Percentiles rank a stretch among this genome's conserved stretches.
Evolutionary conservation across 2,113 vertebrate species (phyloP).

Genomic region (Burhinus bistriatus): DNA sequence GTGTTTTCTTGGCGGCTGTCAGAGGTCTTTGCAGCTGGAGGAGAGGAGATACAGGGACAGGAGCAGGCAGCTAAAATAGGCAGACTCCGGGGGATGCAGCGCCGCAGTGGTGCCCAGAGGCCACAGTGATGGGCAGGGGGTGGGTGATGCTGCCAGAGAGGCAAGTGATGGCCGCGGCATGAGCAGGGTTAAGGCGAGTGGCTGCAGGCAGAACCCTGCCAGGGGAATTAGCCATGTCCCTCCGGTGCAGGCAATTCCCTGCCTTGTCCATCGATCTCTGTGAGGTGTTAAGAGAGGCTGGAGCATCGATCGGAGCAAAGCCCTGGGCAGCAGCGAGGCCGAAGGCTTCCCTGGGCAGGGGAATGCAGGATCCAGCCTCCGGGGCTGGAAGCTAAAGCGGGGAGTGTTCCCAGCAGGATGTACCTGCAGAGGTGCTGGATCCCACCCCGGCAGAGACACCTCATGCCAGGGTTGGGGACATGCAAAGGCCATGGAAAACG

Average conservation of each 20-base stretch:
- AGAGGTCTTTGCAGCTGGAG: not conserved
- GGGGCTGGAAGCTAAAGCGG: rapidly evolving
- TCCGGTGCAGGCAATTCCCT: constrained; percentile 7
- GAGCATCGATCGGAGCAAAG: constrained; percentile 33
- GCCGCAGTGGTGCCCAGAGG: rapidly evolving
- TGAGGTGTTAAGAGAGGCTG: constrained; percentile 46
- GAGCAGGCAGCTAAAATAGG: not conserved
- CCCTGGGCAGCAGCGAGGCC: not conserved
- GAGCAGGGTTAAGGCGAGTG: not conserved
- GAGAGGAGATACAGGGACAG: not conserved
- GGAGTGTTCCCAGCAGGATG: rapidly evolving
- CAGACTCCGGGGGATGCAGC: not conserved
- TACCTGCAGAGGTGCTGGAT: rapidly evolving
- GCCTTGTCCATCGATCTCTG: constrained; percentile 63
- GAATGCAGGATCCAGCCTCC: rapidly evolving
- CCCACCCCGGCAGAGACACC: rapidly evolving
- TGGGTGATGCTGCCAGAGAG: not conserved
- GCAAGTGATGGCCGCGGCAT: rapidly evolving
- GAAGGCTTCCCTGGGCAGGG: not conserved
- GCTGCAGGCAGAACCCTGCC: not conserved
- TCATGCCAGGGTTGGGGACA: rapidly evolving
- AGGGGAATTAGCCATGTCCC: not conserved
- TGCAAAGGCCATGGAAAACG: not conserved
- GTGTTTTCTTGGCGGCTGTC: not conserved
- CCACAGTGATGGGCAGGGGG: rapidly evolving